Conservation (phyloP, 64 coral and sea anemone genomes). For the Montipora foliosa region DNA sequence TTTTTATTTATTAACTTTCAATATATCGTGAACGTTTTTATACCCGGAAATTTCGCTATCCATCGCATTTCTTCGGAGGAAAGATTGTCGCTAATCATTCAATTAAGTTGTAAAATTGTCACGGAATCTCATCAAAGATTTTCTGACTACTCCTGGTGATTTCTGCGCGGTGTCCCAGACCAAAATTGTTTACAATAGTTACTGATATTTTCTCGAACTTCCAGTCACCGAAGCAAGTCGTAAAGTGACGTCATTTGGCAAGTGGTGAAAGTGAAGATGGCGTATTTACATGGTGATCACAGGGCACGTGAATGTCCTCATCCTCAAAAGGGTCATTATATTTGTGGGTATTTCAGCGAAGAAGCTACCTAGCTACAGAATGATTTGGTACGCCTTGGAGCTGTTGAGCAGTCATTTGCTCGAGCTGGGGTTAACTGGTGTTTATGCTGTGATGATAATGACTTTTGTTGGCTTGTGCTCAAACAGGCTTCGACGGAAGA, state of each 20-base stretch:
- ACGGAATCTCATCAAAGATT: too few relatives aligned
- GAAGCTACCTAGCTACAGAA: neutral
- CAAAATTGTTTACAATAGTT: too few relatives aligned
- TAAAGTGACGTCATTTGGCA: neutral
- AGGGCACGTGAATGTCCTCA: neutral
- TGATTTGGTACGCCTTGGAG: conserved; percentile 47
- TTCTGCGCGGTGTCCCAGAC: too few relatives aligned
- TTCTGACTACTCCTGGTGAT: too few relatives aligned
- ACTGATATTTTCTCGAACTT: too few relatives aligned
- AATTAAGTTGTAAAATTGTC: too few relatives aligned
- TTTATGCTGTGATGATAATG: conserved; percentile 46
- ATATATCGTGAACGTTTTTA: too few relatives aligned
- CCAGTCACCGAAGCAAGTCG: too few relatives aligned
- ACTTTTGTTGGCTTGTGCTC: conserved; percentile 40
- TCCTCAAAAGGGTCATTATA: neutral
- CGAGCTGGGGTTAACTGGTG: conserved; percentile 44
- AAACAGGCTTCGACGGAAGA: conserved; percentile 7
- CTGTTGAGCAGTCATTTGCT: conserved; percentile 40
- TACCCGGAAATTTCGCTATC: too few relatives aligned
- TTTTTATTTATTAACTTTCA: too few relatives aligned
- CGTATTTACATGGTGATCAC: neutral
- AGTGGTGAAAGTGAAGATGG: neutral
- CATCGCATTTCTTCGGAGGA: too few relatives aligned
- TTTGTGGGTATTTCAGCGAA: neutral
- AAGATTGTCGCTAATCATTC: too few relatives aligned